Base-by-base conservation (phyloP, 1,140 invertebrate species). In the Cotesia glomerata region DNA sequence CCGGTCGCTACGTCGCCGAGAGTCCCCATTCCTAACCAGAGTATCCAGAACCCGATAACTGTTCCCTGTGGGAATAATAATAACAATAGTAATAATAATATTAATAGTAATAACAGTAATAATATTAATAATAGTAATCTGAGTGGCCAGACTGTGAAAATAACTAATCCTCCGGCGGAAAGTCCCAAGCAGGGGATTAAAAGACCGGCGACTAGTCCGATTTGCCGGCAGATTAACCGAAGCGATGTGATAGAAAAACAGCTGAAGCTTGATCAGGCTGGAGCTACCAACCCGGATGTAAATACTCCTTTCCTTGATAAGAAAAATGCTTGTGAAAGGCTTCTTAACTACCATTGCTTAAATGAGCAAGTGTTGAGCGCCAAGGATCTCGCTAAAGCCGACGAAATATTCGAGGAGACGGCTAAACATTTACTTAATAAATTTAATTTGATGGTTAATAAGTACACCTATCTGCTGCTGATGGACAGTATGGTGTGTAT, bases 311-410 rank as follows among this genome's bases (percentile, higher is more conserved):
- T 96, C 80, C 84, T 85, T 74, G 89, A 90, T 76, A 91, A 90
- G 76, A 89, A 90, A 61, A 95, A 96, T 84, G 94, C 94, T 3
- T 93, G 93, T 69, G 92, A 94, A 79, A 87, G 94, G 61, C 85
- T 97, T 11, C 89, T 95, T 59, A 89, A 93, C 52, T 96, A 95
- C 86, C 95, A 97, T 85, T 93, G 95, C 66, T 92, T 92, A 77
- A 90, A 94, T 79, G 91, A 94, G 74, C 89, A 90, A 67, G 89
- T 91, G 56, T 86, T 91, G 18, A 90, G 89, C 72, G 87, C 90
- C 56, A 89, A 91, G 75, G 91, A 93, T 80, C 87, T 94, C 54
- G 87, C 90, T 56, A 93, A 94, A 76, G 94, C 93, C 70, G 94
- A 95, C 80, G 90, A 92, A 75, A 89, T 91, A 75, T 95, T 95